phyloP scores from a whole-genome alignment of 1,140 invertebrate genomes.

The Zeugodacus cucurbitae region DNA sequence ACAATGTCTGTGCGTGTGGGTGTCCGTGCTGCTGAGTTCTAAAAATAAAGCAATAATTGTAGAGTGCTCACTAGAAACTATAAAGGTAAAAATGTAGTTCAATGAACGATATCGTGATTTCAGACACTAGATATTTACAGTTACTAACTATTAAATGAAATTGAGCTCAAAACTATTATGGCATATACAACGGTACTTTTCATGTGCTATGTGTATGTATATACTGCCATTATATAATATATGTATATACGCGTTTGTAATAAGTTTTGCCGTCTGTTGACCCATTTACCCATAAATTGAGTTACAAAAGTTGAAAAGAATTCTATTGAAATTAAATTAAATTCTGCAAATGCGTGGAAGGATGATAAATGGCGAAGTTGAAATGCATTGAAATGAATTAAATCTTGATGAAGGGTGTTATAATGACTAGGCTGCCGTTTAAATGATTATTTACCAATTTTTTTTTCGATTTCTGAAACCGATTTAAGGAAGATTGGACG shows the following conservation, averaged over 20 bases:
- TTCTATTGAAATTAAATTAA: too few species aligned
- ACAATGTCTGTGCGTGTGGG: not conserved
- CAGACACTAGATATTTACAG: slow-evolving; percentile 34
- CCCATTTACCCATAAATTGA: not conserved
- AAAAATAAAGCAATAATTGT: slow-evolving; percentile 26
- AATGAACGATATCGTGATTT: slow-evolving; percentile 36
- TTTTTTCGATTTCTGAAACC: too few species aligned
- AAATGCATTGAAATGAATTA: too few species aligned
- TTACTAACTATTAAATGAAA: slow-evolving; percentile 17
- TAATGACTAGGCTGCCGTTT: too few species aligned
- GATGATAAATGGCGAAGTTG: too few species aligned
- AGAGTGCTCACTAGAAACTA: slow-evolving; percentile 9
- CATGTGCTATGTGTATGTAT: not conserved
- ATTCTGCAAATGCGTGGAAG: too few species aligned
- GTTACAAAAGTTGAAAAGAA: not conserved
- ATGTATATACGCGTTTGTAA: not conserved
- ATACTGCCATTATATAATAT: not conserved
- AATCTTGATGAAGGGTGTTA: too few species aligned
- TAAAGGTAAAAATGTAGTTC: slow-evolving; percentile 21
- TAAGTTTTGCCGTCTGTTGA: not conserved
- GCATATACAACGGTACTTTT: not conserved
- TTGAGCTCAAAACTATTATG: slow-evolving; percentile 11
- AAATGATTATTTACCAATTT: too few species aligned
- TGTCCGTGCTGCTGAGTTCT: not conserved
- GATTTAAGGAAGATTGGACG: too few species aligned